Evolutionary conservation across 64 coral and sea anemone species (phyloP), one percentile per base, ranked within the genome.

Genomic region (Porites lutea): DNA sequence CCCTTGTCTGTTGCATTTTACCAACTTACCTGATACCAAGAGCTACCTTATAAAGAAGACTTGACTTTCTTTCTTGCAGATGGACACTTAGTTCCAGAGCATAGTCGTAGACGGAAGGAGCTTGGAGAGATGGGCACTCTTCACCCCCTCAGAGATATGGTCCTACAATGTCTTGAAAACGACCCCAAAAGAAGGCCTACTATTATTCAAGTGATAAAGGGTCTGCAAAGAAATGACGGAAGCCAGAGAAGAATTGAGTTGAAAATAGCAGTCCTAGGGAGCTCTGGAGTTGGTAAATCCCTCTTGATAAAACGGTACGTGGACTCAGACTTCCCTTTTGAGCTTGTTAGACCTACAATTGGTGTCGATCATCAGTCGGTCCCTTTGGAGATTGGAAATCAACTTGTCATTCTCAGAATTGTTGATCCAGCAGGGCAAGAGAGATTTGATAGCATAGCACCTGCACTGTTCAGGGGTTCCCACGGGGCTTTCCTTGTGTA

Each of bases 401-500:
- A 88, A 16, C 53, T 94, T 59, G 86, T 94, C 2, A 94, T 79
- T n/a, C 92, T 94, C 8, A 78, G 81, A 43, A 11, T 94, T 8
- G 45, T 82, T 18, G 92, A 94, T 65, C 87, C 92, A 0, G 92
- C 68, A 71, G 92, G 92, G 0, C 76, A 82, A 44, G 92, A 94
- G 52, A 89, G 92, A 49, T 94, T 83, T 52, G 62, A 89, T 48
- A 89, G 92, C 68, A 83, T 94, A 55, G 86, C 92, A 55, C 86
- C 92, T 4, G 57, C 46, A 43, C 80, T 82, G 47, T 65, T 94
- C 8, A 94, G 92, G 20, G 92, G 92, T 16, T 87, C 92, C 1
- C 92, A 94, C 55, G 92, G 92, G 1, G 92, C 78, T 13, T 94
- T 94, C 52, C 77, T 94, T 53, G 86, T 94, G 13, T 94, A 89